phyloP scores from a whole-genome alignment of 2,113 vertebrate genomes.

The Antechinus flavipes region DNA sequence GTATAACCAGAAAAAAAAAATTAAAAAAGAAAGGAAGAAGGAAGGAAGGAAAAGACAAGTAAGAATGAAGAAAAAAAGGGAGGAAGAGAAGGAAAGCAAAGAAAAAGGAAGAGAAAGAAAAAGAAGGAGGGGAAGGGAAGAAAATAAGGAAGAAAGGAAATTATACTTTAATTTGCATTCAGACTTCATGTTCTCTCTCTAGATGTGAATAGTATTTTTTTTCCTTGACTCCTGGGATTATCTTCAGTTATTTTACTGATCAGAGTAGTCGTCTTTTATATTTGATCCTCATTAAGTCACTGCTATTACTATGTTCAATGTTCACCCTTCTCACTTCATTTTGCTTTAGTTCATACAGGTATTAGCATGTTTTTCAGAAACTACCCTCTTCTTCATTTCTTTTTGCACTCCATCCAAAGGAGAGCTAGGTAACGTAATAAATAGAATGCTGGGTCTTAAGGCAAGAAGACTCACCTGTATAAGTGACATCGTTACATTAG shows the following conservation, averaged over 20 bases:
- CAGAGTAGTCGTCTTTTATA: neutral
- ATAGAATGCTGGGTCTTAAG: neutral
- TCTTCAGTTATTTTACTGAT: neutral
- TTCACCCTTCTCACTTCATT: neutral
- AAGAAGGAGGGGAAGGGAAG: too few relatives aligned
- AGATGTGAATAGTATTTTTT: neutral
- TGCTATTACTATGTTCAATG: neutral
- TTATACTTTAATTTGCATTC: neutral
- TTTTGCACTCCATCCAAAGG: neutral
- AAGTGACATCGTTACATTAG: neutral
- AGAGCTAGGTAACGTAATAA: neutral
- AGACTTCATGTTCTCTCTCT: neutral
- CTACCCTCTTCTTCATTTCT: neutral
- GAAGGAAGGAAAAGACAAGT: too few relatives aligned
- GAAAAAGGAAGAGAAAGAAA: too few relatives aligned
- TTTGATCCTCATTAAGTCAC: neutral
- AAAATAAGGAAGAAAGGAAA: neutral
- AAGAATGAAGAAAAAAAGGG: too few relatives aligned
- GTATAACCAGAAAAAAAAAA: too few relatives aligned
- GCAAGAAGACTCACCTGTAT: neutral
- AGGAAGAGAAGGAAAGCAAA: too few relatives aligned
- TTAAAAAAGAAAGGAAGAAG: too few relatives aligned
- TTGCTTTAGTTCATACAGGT: neutral
- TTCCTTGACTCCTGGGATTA: neutral
- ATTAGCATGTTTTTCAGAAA: neutral